phyloP scores from a whole-genome alignment of 2,797 vertebrate genomes.

The Halcyon chelicuti region DNA sequence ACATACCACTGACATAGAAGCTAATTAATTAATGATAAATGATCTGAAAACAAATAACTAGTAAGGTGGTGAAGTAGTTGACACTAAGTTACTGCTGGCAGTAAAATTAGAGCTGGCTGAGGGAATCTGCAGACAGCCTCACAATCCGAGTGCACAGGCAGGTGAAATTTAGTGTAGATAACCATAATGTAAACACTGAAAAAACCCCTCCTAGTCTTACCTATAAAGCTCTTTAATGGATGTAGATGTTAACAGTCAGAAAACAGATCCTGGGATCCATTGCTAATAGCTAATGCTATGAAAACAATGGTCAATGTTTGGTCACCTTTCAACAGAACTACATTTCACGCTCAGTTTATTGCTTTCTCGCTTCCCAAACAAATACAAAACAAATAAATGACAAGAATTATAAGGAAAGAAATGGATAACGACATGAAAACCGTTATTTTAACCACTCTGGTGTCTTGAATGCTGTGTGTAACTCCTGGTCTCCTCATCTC shows the following conservation, averaged over 20 bases:
- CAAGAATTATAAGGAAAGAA: background rate
- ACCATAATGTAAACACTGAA: background rate
- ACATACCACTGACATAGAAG: background rate
- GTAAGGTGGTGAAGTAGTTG: background rate
- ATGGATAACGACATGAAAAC: background rate
- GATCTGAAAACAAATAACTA: background rate
- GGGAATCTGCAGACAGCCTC: background rate
- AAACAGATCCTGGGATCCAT: background rate
- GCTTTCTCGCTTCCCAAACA: background rate
- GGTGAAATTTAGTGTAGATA: background rate
- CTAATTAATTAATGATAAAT: background rate
- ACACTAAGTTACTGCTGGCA: background rate
- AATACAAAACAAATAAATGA: background rate
- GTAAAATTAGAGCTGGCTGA: background rate
- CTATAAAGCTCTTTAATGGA: background rate
- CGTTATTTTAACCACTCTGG: background rate
- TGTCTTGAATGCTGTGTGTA: background rate
- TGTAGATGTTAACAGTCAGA: background rate
- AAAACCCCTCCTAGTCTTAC: background rate
- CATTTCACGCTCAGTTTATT: background rate
- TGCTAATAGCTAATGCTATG: background rate
- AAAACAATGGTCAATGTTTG: background rate
- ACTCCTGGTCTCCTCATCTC: background rate
- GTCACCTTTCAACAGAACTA: background rate
- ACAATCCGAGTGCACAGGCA: background rate